Conservation (phyloP, 2,797 vertebrate genomes). For the Sylvia borin region DNA sequence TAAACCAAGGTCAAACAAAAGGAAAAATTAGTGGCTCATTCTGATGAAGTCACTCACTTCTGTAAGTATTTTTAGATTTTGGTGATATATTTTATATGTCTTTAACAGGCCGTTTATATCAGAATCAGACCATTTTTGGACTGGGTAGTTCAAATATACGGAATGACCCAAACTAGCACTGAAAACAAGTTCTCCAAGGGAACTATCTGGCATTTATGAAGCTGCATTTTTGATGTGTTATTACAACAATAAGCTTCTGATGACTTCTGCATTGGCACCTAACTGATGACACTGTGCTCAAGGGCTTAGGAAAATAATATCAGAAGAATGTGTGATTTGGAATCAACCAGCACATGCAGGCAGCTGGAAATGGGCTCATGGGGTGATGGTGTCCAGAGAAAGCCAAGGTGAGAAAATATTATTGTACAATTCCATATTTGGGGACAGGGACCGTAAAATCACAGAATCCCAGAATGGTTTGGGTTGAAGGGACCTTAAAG, state of each 20-base stretch:
- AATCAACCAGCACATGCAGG: background rate
- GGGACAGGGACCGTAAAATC: background rate
- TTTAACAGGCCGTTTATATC: background rate
- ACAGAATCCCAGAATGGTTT: background rate
- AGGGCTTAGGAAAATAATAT: background rate
- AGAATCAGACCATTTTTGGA: background rate
- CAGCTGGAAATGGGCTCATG: background rate
- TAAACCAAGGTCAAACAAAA: background rate
- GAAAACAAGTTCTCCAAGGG: background rate
- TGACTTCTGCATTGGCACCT: background rate
- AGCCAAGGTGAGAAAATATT: background rate
- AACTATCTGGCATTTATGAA: background rate
- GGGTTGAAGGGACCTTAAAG: background rate
- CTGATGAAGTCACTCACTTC: background rate
- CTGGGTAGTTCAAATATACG: background rate
- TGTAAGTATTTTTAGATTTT: background rate
- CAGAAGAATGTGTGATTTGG: background rate
- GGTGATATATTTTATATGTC: background rate
- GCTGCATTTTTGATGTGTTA: background rate
- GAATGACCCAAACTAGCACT: background rate
- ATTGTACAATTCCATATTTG: background rate
- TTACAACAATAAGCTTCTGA: background rate
- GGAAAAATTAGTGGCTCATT: background rate
- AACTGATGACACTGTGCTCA: background rate
- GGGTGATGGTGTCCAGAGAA: background rate